Evolutionary conservation across 2,797 vertebrate species (phyloP).

Genomic region (Labroides dimidiatus): DNA sequence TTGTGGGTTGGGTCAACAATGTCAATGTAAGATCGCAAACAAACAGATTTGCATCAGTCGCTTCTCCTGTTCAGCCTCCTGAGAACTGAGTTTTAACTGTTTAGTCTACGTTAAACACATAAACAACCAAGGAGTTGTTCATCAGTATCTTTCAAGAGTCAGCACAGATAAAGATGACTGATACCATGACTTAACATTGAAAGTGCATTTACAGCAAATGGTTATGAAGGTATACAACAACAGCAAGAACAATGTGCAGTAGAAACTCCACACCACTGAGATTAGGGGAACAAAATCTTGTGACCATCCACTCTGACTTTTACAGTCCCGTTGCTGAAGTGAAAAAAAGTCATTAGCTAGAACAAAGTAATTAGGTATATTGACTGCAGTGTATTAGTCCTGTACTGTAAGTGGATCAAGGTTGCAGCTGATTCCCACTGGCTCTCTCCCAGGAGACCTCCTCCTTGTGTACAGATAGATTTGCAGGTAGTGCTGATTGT

Average conservation of each 20-base stretch:
- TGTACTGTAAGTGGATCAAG: conserved; percentile 62
- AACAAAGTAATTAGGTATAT: conserved; percentile 73
- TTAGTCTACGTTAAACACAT: no score
- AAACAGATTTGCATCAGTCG: no score
- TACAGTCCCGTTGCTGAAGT: conserved; percentile 54
- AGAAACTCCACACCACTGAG: conserved; percentile 25
- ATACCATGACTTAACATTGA: neutral
- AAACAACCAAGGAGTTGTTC: no score
- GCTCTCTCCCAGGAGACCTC: conserved; percentile 45
- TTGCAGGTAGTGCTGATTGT: conserved; percentile 40
- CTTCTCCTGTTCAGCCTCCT: no score
- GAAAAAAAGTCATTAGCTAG: conserved; percentile 57
- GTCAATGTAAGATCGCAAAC: no score
- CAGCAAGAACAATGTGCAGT: conserved; percentile 12
- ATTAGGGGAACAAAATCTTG: conserved; percentile 42
- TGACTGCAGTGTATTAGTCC: conserved; percentile 62
- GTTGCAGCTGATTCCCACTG: conserved; percentile 52
- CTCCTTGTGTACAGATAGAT: conserved; percentile 40
- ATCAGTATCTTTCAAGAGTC: neutral
- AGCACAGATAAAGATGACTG: conserved; percentile 2
- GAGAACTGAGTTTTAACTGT: no score
- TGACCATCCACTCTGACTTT: conserved; percentile 52
- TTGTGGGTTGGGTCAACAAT: no score
- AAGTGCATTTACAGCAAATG: conserved; percentile 8
- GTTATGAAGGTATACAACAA: neutral